Evolutionary conservation across 2,113 vertebrate species (phyloP), one percentile per base, ranked within the genome.

Genomic region (Lepidiolamprologus cunningtoni): DNA sequence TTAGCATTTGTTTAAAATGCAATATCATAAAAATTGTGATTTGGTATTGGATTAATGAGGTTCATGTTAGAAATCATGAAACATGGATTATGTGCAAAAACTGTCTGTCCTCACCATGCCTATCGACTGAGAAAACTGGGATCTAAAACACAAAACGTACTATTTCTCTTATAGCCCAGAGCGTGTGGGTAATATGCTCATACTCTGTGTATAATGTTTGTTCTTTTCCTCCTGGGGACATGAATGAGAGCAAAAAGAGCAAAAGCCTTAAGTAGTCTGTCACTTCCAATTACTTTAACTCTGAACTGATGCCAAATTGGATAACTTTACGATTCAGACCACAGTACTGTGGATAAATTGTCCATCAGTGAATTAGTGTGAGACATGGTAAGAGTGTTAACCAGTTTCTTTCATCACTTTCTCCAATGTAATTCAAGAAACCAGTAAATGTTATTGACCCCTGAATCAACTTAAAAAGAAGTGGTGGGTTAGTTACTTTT

Each of bases 371-470:
- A 73, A 45, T 10, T 73, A 45, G 37, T 47, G 21, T 73, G 40
- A 28, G 21, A 31, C 21, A 4, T 19, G 11, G n/a, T 40, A 23
- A 16, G 55, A 87, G 96, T 96, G 97, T 96, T 95, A 95, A 93
- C 91, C 94, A 92, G 93, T 73, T 81, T 85, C 58, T 96, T 94
- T 95, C 79, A 91, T 82, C 86, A 90, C 94, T 97, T 97, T 97
- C 96, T 97, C 97, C 97, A 97, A 97, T 96, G 96, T 94, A 94
- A 95, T 97, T 96, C 95, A 95, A 93, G 96, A 94, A 96, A 97
- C 96, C 93, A 95, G 94, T 89, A 89, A 96, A 96, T 92, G 91
- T 95, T 87, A 84, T 91, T 97, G 96, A 97, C 96, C 97, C 95
- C 91, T 87, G 83, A 96, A 96, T 98, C 95, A 97, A 96, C 96